Base-by-base conservation (phyloP, 2,797 vertebrate species). In the Pangasius macronema region DNA sequence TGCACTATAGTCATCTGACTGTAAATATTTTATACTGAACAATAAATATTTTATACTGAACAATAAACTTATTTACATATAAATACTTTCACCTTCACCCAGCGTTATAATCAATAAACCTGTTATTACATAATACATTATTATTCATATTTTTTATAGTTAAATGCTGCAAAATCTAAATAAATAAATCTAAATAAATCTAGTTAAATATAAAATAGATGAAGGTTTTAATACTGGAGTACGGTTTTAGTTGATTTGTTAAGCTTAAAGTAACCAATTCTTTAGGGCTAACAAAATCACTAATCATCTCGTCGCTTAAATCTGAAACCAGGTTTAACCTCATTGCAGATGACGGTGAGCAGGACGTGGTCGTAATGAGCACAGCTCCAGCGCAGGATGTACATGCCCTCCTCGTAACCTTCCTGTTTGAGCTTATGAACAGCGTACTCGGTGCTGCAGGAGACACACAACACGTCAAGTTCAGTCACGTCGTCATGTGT, bases 381-480 rank as follows among this genome's bases (percentile, higher is more conserved):
- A 89, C 96, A 96, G 93, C 97, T 97, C 96, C 97, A 97, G 8
- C 97, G 94, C 89, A 97, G 88, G 63, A 97, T 94, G 0, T 97
- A 97, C 94, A 95, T 96, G 0, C 97, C 97, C 30, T 96, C 96
- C 59, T 97, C 96, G 0, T 95, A 95, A 2, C 97, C 97, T 88
- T 97, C 96, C 87, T 95, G 96, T 0, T 95, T 94, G 75, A 97
- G 89, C 70, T 97, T 97, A 90, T 94, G 96, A 90, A 96, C 93
- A 86, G 97, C 96, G 0, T 97, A 97, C 13, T 97, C 97, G 0
- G 96, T 97, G 92, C 97, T 97, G 90, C 22, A 94, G 90, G 39
- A 79, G 63, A 51, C 76, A 82, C 57, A 3, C 4, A 0, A 1
- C 18, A 18, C 0, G 77, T 42, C 57, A 81, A 11, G 2, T 30